These are phyloP conservation scores for Actinostola sp. DNA, from an alignment of 92 coral and sea anemone genomes.

Conservation along the genomic window DNA sequence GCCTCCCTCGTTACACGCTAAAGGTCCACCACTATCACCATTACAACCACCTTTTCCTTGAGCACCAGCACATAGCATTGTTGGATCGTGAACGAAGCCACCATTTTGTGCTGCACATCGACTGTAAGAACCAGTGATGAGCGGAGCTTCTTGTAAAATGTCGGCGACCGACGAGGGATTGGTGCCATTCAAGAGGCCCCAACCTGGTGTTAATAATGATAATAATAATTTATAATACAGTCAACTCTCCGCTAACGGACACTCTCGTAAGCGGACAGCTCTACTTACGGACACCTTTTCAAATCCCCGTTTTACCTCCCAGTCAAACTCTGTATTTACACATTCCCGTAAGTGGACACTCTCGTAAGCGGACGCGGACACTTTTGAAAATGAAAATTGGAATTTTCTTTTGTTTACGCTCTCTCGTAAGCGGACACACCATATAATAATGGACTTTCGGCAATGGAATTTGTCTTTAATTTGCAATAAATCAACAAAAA, in stretches of 20 bases:
- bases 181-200: background rate
- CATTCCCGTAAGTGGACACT: slow-evolving; percentile 6
- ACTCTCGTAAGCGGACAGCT: too few species aligned
- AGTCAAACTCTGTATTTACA: slow-evolving; percentile 11
- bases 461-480: too few species aligned
- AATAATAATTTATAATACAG: too few species aligned
- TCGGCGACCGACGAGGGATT: slow-evolving; percentile 1
- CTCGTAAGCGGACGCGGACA: background rate
- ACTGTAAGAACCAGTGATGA: slow-evolving; percentile 14
- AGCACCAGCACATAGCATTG: slow-evolving; percentile 63
- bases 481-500: too few species aligned
- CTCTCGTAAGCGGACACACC: too few species aligned
- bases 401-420: too few species aligned
- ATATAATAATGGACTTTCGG: too few species aligned
- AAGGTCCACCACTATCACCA: slow-evolving; percentile 77
- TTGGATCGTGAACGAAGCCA: slow-evolving; percentile 9
- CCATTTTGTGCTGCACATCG: slow-evolving; percentile 18
- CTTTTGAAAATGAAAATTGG: too few species aligned
- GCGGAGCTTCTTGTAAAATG: slow-evolving; percentile 39
- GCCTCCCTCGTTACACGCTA: slow-evolving; percentile 59
- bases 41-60: slow-evolving; percentile 38
- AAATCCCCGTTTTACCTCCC: too few species aligned
- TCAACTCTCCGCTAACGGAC: too few species aligned
- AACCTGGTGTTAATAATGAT: background rate
- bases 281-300: too few species aligned